Conservation (phyloP, 2,888 invertebrate species). For the Heliconius aoede region DNA sequence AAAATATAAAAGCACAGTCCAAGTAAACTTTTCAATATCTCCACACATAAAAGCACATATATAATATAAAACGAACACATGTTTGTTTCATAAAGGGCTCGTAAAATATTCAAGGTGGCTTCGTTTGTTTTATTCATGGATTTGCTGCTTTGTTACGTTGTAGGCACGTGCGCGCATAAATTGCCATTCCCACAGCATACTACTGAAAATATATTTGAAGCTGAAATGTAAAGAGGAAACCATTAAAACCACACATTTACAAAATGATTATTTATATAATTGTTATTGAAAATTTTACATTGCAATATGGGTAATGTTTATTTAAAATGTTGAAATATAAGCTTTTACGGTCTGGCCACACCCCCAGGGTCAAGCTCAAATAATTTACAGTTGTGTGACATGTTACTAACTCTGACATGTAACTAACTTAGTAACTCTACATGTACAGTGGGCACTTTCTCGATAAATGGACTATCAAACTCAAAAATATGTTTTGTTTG, state of each 20-base stretch:
- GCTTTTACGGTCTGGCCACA: too few species aligned
- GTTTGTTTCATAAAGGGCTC: slow-evolving; percentile 46
- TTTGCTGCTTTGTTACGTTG: slow-evolving; percentile 64
- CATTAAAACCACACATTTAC: background rate
- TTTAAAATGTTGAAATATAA: background rate
- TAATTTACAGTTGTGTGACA: too few species aligned
- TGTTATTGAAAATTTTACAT: background rate
- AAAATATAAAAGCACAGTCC: slow-evolving; percentile 5
- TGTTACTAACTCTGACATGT: too few species aligned
- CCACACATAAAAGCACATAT: background rate
- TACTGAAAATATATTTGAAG: slow-evolving; percentile 14
- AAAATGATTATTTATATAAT: background rate
- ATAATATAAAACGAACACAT: background rate
- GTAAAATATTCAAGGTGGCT: slow-evolving; percentile 61
- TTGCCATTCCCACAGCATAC: slow-evolving; percentile 32
- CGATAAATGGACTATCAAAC: too few species aligned
- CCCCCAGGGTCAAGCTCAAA: too few species aligned
- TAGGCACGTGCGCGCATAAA: slow-evolving; percentile 45
- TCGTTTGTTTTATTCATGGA: slow-evolving; percentile 64
- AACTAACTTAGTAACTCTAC: too few species aligned
- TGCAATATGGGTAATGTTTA: background rate
- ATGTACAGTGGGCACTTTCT: too few species aligned
- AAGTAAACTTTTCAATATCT: slow-evolving; percentile 14
- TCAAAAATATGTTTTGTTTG: too few species aligned
- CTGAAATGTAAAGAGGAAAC: background rate